Percentiles rank a stretch among this genome's conserved stretches.
Conservation (phyloP, 2,113 vertebrate species). For the Crotalus horridus region DNA sequence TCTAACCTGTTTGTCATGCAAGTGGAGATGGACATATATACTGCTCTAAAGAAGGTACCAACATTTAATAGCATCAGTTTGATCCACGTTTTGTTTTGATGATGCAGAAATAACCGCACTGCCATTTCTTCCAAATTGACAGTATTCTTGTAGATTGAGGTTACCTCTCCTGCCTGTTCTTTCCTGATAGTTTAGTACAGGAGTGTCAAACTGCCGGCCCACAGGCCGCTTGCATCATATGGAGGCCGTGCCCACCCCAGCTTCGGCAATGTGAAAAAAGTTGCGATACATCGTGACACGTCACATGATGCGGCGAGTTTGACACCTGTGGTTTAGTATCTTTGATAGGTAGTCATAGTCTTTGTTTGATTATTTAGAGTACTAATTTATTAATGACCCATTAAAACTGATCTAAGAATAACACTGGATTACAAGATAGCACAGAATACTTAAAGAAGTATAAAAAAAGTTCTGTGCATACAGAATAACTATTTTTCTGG, state of each 20-base stretch:
- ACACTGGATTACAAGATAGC: too few species aligned
- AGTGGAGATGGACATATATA: slow-evolving; percentile 98
- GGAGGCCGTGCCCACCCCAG: too few species aligned
- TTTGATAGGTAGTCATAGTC: neutral
- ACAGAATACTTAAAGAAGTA: neutral
- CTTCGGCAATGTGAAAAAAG: too few species aligned
- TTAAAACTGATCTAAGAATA: too few species aligned
- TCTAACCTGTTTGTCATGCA: slow-evolving; percentile 98
- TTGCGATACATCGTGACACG: too few species aligned
- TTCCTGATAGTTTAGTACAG: neutral
- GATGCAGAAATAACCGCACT: neutral
- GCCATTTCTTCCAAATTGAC: neutral
- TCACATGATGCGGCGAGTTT: too few species aligned
- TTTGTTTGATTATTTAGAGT: too few species aligned
- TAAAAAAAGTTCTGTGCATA: neutral
- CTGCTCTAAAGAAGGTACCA: slow-evolving; percentile 92
- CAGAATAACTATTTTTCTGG: neutral
- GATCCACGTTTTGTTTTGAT: neutral
- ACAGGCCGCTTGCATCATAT: too few species aligned
- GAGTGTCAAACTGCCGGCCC: too few species aligned
- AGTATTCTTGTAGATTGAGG: neutral
- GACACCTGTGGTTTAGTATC: neutral
- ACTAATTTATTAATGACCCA: too few species aligned
- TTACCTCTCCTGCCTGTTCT: neutral
- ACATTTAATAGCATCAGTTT: neutral